These are phyloP conservation scores for Malurus leucopterus DNA, from an alignment of 2,797 vertebrate species.

Conservation along the genomic window DNA sequence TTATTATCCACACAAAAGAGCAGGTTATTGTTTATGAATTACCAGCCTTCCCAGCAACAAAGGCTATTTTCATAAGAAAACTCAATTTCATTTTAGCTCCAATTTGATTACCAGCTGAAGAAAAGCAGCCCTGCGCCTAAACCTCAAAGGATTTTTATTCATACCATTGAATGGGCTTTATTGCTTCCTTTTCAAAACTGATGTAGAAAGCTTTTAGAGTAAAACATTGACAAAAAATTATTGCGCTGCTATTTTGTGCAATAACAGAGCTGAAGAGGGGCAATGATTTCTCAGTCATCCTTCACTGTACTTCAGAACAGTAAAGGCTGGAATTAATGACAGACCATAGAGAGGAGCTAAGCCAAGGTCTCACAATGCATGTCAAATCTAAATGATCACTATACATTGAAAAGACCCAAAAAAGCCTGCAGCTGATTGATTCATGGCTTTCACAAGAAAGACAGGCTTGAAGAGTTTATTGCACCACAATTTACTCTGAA, in stretches of 20 bases:
- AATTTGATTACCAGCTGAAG: slow-evolving; percentile 98
- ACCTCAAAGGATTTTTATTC: slow-evolving; percentile 97
- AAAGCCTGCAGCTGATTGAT: slow-evolving; percentile 90
- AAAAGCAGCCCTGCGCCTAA: slow-evolving; percentile 91
- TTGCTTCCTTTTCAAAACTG: slow-evolving; percentile 97
- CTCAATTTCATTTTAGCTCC: slow-evolving; percentile 98
- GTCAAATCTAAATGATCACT: slow-evolving; percentile 98
- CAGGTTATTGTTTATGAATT: slow-evolving; percentile 99
- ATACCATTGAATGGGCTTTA: slow-evolving; percentile 95
- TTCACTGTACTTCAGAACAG: slow-evolving; percentile 88
- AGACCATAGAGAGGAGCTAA: slow-evolving; percentile 86
- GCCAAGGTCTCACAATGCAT: slow-evolving; percentile 94
- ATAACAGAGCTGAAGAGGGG: slow-evolving; percentile 88
- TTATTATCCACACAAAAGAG: slow-evolving; percentile 98
- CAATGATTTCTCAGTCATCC: slow-evolving; percentile 94
- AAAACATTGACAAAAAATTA: slow-evolving; percentile 98
- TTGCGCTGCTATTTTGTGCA: slow-evolving; percentile 95
- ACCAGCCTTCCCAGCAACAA: slow-evolving; percentile 97
- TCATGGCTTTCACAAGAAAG: slow-evolving; percentile 89
- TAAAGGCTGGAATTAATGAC: slow-evolving; percentile 93
- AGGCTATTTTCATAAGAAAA: slow-evolving; percentile 99
- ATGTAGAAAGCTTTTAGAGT: slow-evolving; percentile 97
- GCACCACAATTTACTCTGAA: slow-evolving; percentile 85
- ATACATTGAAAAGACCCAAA: slow-evolving; percentile 89
- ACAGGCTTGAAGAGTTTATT: slow-evolving; percentile 90